Conservation (phyloP, 2,797 vertebrate genomes). For the Fistularia commersonii region DNA sequence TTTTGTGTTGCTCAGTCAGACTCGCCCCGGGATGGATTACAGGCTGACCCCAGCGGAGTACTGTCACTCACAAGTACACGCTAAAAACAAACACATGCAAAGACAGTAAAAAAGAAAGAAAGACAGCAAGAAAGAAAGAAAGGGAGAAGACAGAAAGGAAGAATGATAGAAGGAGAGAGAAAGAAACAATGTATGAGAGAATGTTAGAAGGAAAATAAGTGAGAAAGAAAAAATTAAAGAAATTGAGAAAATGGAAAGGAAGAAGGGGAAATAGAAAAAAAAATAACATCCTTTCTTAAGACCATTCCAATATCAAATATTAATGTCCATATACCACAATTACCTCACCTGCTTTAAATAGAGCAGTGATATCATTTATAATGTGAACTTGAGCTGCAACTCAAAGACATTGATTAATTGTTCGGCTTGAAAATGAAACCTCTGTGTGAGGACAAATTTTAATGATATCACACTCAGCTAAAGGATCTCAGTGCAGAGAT, state of each 20-base stretch:
- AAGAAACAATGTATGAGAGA: no score
- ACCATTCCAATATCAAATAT: conserved; percentile 66
- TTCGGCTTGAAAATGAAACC: conserved; percentile 61
- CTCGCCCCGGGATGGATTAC: conserved; percentile 56
- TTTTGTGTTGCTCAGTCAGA: conserved; percentile 61
- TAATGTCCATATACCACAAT: conserved; percentile 61
- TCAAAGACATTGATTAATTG: conserved; percentile 70
- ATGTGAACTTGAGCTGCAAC: conserved; percentile 63
- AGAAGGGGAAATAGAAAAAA: no score
- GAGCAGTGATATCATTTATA: conserved; percentile 66
- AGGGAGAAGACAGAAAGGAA: no score
- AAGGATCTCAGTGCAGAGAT: conserved; percentile 6
- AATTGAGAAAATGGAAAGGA: no score
- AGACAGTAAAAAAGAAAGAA: conserved; percentile 2
- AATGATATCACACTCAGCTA: conserved; percentile 32
- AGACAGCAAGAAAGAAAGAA: conserved; percentile 11
- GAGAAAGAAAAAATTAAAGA: no score
- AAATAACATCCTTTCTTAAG: conserved; percentile 36
- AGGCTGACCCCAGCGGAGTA: conserved; percentile 43
- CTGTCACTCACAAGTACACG: conserved; percentile 38
- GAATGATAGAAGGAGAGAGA: no score
- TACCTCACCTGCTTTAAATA: conserved; percentile 69
- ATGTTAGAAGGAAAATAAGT: no score
- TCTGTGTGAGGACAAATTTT: conserved; percentile 57
- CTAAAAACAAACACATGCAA: background rate